Conservation (phyloP, 2,797 vertebrate species). For the Xiphorhynchus erythropygius region DNA sequence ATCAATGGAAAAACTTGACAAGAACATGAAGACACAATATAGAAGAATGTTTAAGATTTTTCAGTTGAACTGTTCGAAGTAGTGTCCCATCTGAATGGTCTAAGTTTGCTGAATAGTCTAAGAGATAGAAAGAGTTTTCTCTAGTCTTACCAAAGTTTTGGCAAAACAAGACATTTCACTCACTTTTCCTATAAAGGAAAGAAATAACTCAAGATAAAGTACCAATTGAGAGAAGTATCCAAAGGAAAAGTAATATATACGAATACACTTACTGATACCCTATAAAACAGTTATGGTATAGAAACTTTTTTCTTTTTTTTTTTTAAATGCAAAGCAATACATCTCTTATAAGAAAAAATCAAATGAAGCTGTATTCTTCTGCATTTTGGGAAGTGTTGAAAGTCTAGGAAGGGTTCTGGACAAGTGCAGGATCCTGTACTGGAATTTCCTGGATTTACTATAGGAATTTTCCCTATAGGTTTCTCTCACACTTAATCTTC, state of each 20-base stretch:
- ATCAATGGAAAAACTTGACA: not conserved
- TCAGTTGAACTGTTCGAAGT: not conserved
- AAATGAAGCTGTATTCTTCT: not conserved
- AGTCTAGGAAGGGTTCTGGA: not conserved
- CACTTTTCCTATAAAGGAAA: constrained; percentile 18
- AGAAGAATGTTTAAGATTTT: not conserved
- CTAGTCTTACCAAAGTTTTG: not conserved
- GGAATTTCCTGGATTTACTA: not conserved
- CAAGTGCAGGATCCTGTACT: not conserved
- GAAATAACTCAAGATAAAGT: not conserved
- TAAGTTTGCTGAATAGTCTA: not conserved
- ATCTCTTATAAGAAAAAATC: not conserved
- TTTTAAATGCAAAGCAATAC: not conserved
- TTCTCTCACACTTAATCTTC: not conserved
- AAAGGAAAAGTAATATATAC: not conserved
- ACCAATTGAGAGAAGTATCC: not conserved
- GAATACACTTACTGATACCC: not conserved
- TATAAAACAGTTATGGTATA: not conserved
- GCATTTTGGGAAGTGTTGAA: not conserved
- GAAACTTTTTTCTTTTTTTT: not conserved
- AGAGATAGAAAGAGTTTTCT: not conserved
- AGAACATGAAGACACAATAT: not conserved
- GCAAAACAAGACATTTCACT: not conserved
- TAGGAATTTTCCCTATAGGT: not conserved
- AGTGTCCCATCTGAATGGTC: not conserved